Base-by-base conservation (phyloP, 2,797 vertebrate genomes). In the Euphonia xanthogaster region DNA sequence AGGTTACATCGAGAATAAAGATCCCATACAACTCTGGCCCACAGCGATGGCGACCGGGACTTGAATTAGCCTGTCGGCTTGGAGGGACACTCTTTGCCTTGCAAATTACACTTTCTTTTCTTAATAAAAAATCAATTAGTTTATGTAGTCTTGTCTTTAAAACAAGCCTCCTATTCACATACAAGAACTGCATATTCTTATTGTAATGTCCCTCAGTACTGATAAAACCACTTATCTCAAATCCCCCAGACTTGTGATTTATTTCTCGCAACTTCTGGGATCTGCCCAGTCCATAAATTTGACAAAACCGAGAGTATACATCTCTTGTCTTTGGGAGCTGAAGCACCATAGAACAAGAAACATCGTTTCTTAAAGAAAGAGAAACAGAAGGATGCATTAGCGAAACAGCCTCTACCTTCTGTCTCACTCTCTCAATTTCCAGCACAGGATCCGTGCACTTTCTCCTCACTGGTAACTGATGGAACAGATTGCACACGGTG, bases 131-230 rank as follows among this genome's bases (percentile, higher is more conserved):
- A 96, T 99, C 99, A 63, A 99, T 98, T 78, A 99, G 97, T 96
- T 99, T 99, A 98, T 99, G 99, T 63, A 99, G 94, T 33, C 98
- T 98, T 27, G 99, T 99, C 97, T 98, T 99, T 94, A 99, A 96
- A 96, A 99, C 95, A 48, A 99, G 98, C 73, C 99, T 98, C 53
- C 97, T 97, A 48, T 99, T 99, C 21, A 99, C 98, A 82, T 99
- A 99, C 53, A 99, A 95, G 96, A 98, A 99, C 95, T 99, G 99
- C 86, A 99, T 98, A 95, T 98, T 98, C 96, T 98, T 99, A 97
- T 98, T 99, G 95, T 99, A 99, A 97, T 99, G 99, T 35, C 99
- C 99, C 95, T 99, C 99, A 57, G 95, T 98, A 81, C 99, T 98
- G 45, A 99, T 98, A 95, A 98, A 97, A 53, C 99, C 99, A 3